These are phyloP conservation scores for Drosophila demipolita DNA, from an alignment of 2,888 invertebrate species.

Conservation along the genomic window DNA sequence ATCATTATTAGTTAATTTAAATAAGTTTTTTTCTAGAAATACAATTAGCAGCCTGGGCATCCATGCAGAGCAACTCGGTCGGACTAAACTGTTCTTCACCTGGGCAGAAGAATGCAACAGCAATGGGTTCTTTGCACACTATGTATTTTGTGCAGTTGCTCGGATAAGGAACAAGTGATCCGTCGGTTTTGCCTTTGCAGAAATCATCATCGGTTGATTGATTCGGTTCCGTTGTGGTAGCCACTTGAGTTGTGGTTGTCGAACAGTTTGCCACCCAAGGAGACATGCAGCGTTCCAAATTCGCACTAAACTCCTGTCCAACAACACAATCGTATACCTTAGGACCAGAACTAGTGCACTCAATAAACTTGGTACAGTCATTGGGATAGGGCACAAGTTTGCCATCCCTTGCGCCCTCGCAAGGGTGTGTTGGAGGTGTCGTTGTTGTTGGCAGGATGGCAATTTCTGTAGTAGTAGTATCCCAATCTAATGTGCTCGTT, in stretches of 20 bases:
- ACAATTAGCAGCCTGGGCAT: constrained; percentile 67
- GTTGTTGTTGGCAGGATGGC: constrained; percentile 2
- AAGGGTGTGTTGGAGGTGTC: constrained; percentile 36
- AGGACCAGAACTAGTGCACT: constrained; percentile 30
- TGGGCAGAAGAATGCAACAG: constrained; percentile 86
- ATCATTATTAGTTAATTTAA: not conserved
- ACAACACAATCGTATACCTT: constrained; percentile 34
- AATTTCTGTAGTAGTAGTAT: constrained; percentile 16
- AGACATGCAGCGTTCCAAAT: constrained; percentile 60
- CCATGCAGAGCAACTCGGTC: constrained; percentile 54
- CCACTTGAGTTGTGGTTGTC: constrained; percentile 1
- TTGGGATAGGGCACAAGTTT: constrained; percentile 59
- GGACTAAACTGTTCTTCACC: constrained; percentile 85
- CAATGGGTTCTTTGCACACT: constrained; percentile 67
- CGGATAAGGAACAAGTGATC: constrained; percentile 40
- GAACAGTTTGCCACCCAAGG: constrained; percentile 57
- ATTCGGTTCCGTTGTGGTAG: constrained; percentile 3
- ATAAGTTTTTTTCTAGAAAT: not conserved
- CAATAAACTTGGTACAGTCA: constrained; percentile 61
- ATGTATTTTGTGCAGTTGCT: constrained; percentile 70
- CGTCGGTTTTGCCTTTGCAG: constrained; percentile 37
- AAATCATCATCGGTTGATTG: constrained; percentile 26
- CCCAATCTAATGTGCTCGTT: not conserved
- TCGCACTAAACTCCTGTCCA: constrained; percentile 61
- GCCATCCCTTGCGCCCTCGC: constrained; percentile 29